Base-by-base conservation (phyloP, 2,888 invertebrate species). In the Saturnia pavonia region DNA sequence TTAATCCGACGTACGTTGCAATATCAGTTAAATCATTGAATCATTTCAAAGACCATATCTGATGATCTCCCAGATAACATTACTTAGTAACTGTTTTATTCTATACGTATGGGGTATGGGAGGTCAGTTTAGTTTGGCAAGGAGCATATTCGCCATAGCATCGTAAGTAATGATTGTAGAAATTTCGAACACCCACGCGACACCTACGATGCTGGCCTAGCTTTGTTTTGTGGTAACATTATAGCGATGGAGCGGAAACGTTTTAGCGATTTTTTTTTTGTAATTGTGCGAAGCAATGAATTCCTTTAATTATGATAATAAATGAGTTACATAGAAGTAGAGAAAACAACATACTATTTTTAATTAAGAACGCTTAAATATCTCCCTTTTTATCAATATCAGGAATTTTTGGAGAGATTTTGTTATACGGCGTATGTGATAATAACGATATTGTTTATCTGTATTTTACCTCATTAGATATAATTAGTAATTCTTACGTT, bases 171-270 rank as follows among this genome's bases (percentile, higher is more conserved):
- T 91, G 88, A 88, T 89, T 90, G 88, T 86, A 85, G 86, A 88
- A 88, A 88, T 91, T 88, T 88, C 88, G 78, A 82, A 83, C 89
- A 83, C 93, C 93, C 88, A 93, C 93, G 90, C 89, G 75, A 76
- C 92, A 86, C 92, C 92, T 83, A 92, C 93, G 82, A 73, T 68
- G 74, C 73, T 77, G 77, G 80, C 80, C 82, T 85, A 82, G 86
- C 86, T 85, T 80, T 78, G 83, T 80, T 77, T 76, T 82, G 78
- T 80, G 86, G 84, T 84, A 77, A 74, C 84, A 73, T 51, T 76
- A 80, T 79, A 75, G 87, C 86, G 81, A 60, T 70, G 67, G 70
- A 69, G 73, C 76, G 72, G 34, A 48, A 68, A 69, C 68, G 75
- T 71, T 51, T 60, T 27, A 25, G 7, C 34, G 34, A n/a, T n/a